Evolutionary conservation across 2,113 vertebrate species (phyloP), one percentile per base, ranked within the genome.

Genomic region (Elachura formosa): DNA sequence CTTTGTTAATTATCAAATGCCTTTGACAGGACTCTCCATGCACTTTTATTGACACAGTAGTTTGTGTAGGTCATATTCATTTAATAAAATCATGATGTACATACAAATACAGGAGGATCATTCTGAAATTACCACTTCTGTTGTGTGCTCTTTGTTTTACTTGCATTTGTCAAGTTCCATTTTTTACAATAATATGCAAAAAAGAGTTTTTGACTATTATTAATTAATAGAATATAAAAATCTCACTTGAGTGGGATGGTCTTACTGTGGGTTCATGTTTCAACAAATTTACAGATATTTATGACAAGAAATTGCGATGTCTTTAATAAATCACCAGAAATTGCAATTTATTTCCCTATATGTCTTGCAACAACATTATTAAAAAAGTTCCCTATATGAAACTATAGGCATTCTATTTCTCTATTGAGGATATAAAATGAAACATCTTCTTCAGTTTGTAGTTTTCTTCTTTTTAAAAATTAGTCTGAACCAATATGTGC

Each of bases 81-180:
- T 5, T 0, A 3, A 49, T 63, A 19, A 64, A 63, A 41, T 45
- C 5, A 12, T 41, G 7, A 5, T 2, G 18, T n/a, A n/a, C 10
- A 3, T 61, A 41, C 3, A 61, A 69, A 49, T 12, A 54, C 25
- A 51, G 16, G 25, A 83, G 2, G 6, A 67, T 6, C 5, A 25
- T 51, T 26, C 11, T 74, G 40, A 56, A 86, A 56, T 71, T 38
- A n/a, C 17, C 2, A 41, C 25, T 24, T 79, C 3, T 29, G 3
- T 34, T 75, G 10, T 29, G 8, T 20, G 7, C 4, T n/a, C 3
- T 63, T 85, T 36, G 6, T 21, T 82, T 79, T 61, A 59, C 15
- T 61, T 43, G 23, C 5, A 10, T 23, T 74, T 46, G 12, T 61
- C 45, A 73, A 64, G 25, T 17, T 73, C 62, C 29, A 3, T 22